These are phyloP conservation scores for Drosophila ficusphila DNA, from an alignment of 1,140 invertebrate species.

Conservation along the genomic window DNA sequence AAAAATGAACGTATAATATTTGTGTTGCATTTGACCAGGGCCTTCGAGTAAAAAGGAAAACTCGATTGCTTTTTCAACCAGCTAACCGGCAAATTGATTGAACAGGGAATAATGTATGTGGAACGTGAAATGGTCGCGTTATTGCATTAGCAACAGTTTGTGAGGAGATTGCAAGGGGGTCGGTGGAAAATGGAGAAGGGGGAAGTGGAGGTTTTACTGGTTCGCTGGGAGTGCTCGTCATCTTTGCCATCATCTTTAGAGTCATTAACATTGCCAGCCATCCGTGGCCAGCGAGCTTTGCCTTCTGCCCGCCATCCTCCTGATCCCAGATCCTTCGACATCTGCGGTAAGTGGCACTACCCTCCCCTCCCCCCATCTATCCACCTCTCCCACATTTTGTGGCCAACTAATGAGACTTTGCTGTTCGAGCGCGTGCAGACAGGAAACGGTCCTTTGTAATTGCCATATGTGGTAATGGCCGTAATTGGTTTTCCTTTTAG, in stretches of 20 bases:
- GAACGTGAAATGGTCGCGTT: conserved; percentile 41
- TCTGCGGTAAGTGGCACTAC: conserved; percentile 45
- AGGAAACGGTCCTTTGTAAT: conserved; percentile 73
- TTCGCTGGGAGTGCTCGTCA: conserved; percentile 37
- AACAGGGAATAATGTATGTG: conserved; percentile 37
- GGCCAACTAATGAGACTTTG: conserved; percentile 80
- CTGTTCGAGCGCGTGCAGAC: conserved; percentile 67
- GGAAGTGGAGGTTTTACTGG: no score
- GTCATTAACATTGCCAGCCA: conserved; percentile 71
- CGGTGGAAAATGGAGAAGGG: no score
- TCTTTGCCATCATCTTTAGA: conserved; percentile 76
- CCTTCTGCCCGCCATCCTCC: neutral
- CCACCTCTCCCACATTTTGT: conserved; percentile 34
- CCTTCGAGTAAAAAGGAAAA: conserved; percentile 47
- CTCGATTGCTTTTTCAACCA: conserved; percentile 40
- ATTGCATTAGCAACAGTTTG: conserved; percentile 47
- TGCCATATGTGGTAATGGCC: conserved; percentile 80
- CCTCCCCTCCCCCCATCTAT: neutral
- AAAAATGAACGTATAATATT: conserved; percentile 42
- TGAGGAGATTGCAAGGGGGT: conserved; percentile 9
- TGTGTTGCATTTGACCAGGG: conserved; percentile 39
- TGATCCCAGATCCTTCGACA: conserved; percentile 21
- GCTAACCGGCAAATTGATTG: conserved; percentile 59
- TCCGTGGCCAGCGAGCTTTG: conserved; percentile 55
- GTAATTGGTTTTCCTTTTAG: conserved; percentile 81